Evolutionary conservation across 2,888 invertebrate genomes (phyloP), one percentile per base, ranked within the genome.

Genomic region (Uloborus plumipes): DNA sequence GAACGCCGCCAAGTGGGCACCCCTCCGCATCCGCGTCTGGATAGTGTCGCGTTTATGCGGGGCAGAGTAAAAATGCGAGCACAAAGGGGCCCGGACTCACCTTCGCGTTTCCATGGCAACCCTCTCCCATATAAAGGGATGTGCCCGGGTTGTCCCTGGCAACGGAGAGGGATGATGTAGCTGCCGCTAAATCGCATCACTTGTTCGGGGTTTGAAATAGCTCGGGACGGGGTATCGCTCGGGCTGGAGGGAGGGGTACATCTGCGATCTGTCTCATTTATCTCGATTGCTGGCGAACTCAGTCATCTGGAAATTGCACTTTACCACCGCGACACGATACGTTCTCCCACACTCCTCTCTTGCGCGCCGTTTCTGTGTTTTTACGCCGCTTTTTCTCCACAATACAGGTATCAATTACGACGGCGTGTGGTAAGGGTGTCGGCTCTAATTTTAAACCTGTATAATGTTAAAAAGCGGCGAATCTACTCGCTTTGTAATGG

Each of bases 131-230:
- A 39, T 72, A 65, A 71, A 58, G n/a, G 71, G 50, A 71, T 58
- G 61, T 39, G 39, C 39, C 47, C 59, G 39, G 22, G 59, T 72
- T 55, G 59, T 70, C 74, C 80, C 13, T 61, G 49, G 73, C 73
- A 73, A 73, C 79, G 67, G 72, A 39, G 64, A 39, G 65, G 50
- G 51, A 61, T 72, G 72, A 72, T 66, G 72, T 72, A 79, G 72
- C 59, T 72, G 64, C 66, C 78, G 66, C 72, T 66, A 72, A 66
- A 72, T 79, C 78, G 78, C 64, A 64, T 78, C 77, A 78, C 77
- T 78, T 78, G 77, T 77, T 70, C 77, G 67, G 61, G 39, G 39
- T 71, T 39, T 26, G 49, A 26, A 71, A 58, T 55, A 71, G 58
- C 58, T 71, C 39, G 16, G 58, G 50, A 59, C 71, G 58, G 71